Conservation (phyloP, 2,797 vertebrate genomes). For the Siniperca scherzeri region DNA sequence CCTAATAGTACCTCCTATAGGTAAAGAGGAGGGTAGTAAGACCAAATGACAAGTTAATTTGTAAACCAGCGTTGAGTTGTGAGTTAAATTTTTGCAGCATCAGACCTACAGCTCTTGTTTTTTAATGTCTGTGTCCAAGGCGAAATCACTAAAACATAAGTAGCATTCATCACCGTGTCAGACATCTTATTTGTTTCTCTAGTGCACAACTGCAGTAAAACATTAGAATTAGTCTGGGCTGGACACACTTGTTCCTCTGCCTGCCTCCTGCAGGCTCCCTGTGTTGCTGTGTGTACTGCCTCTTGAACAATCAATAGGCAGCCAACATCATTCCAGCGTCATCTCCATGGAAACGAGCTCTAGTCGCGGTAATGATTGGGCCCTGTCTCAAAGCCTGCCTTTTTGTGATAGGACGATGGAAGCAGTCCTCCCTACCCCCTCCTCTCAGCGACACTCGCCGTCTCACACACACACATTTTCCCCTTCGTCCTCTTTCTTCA, state of each 20-base stretch:
- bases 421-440: conserved; percentile 78
- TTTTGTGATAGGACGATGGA: conserved; percentile 84
- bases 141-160: conserved; percentile 11
- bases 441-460: conserved; percentile 76
- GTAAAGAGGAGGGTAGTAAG: not conserved
- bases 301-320: conserved; percentile 88
- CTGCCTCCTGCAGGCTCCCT: conserved; percentile 73
- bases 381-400: conserved; percentile 78
- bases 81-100: conserved; percentile 9
- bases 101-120: not conserved
- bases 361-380: conserved; percentile 82
- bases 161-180: conserved; percentile 11
- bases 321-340: conserved; percentile 90
- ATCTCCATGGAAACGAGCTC: conserved; percentile 89
- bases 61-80: conserved; percentile 18
- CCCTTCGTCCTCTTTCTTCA: conserved; percentile 73
- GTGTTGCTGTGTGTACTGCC: conserved; percentile 78
- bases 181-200: conserved; percentile 22
- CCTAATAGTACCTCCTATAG: not conserved
- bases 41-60: conserved; percentile 2
- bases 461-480: conserved; percentile 77
- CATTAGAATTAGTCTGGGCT: conserved; percentile 48
- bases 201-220: conserved; percentile 55
- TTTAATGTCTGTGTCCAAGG: not conserved
- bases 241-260: conserved; percentile 68